Conservation (phyloP, 35 echinoderm and acorn worm species). For the Ophiothrix spiculata region DNA sequence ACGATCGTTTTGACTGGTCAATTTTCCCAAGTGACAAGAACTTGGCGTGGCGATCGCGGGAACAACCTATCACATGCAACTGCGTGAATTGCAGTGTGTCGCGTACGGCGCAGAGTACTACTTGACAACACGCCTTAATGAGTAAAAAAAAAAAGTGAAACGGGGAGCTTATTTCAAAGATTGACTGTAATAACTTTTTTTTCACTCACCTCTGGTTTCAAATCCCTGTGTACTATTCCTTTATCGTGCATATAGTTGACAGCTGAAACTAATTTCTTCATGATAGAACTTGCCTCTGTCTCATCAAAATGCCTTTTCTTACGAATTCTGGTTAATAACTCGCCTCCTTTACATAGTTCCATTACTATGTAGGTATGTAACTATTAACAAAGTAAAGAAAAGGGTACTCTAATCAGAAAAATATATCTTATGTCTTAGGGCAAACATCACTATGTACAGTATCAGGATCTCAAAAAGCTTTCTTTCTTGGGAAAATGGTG, state of each 20-base stretch:
- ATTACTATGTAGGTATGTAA: conserved; percentile 96
- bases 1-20: too few relatives aligned
- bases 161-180: too few relatives aligned
- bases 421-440: too few relatives aligned
- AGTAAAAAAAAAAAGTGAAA: too few relatives aligned
- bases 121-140: too few relatives aligned
- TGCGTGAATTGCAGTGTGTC: too few relatives aligned
- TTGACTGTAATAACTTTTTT: neutral
- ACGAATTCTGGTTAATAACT: conserved; percentile 75
- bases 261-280: conserved; percentile 94
- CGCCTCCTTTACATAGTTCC: conserved; percentile 89
- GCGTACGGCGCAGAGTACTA: too few relatives aligned
- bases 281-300: conserved; percentile 87
- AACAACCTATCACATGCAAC: too few relatives aligned
- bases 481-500: neutral
- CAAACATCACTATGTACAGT: neutral
- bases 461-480: neutral
- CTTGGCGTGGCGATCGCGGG: too few relatives aligned
- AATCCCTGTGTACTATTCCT: conserved; percentile 92
- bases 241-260: conserved; percentile 88
- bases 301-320: conserved; percentile 97
- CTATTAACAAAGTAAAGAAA: conserved; percentile 33
- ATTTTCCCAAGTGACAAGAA: too few relatives aligned
- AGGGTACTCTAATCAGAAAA: neutral
- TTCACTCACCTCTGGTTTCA: conserved; percentile 90